phyloP scores from a whole-genome alignment of 2,797 vertebrate genomes.

The Yasuhikotakia modesta region DNA sequence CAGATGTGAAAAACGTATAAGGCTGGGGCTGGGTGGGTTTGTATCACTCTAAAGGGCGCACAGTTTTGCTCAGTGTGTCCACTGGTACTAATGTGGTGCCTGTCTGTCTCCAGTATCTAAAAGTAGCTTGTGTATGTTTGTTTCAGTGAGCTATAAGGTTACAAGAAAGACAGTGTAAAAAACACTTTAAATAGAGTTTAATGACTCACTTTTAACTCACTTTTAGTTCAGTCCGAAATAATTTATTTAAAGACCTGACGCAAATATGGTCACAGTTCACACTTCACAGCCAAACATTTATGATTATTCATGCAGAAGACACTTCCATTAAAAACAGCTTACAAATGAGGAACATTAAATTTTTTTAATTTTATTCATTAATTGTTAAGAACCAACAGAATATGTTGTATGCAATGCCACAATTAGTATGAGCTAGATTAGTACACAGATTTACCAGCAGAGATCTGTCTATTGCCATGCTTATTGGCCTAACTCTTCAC shows the following conservation, averaged over 20 bases:
- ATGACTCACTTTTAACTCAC: not conserved
- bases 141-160: slow-evolving; percentile 26
- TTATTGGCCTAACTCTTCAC: no score
- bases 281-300: not conserved
- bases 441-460: no score
- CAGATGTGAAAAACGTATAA: no score
- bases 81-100: slow-evolving; percentile 15
- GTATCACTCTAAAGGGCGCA: no score
- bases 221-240: not conserved
- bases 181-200: not conserved
- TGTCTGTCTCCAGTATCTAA: slow-evolving; percentile 20
- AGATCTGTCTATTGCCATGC: not conserved
- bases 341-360: no score
- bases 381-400: no score
- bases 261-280: not conserved
- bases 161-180: slow-evolving; percentile 8
- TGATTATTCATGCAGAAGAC: no score
- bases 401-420: no score
- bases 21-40: no score
- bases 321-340: no score
- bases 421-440: no score
- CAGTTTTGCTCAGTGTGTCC: not conserved
- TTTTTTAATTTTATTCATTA: no score
- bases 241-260: not conserved
- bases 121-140: slow-evolving; percentile 20